phyloP scores from a whole-genome alignment of 2,888 invertebrate genomes.

The Himalopsyche kuldschensis region DNA sequence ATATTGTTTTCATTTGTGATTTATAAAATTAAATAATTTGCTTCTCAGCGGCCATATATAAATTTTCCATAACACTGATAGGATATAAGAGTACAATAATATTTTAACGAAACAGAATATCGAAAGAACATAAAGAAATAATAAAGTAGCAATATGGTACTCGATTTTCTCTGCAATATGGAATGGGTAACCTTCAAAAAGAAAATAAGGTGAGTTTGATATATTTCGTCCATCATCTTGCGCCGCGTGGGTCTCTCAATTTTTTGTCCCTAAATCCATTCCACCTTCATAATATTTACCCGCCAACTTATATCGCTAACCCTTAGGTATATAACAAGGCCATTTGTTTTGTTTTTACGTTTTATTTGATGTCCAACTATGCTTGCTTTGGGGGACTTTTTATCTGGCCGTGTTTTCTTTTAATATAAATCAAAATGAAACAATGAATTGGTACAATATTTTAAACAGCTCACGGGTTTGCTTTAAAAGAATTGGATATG shows the following conservation, averaged over 20 bases:
- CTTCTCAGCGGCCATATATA: too few species aligned
- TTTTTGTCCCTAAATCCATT: constrained; percentile 26
- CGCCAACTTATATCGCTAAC: constrained; percentile 9
- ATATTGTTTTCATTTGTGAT: too few species aligned
- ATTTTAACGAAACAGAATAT: background rate
- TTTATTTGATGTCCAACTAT: background rate
- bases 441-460: too few species aligned
- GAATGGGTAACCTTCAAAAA: background rate
- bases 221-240: constrained; percentile 23
- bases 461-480: too few species aligned
- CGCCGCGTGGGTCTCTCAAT: constrained; percentile 10
- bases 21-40: too few species aligned
- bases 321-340: constrained; percentile 23
- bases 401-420: background rate
- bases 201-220: constrained; percentile 29
- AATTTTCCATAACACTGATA: too few species aligned
- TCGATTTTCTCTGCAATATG: background rate
- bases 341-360: constrained; percentile 27
- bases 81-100: too few species aligned
- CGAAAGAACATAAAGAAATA: background rate
- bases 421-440: background rate
- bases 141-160: background rate
- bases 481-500: too few species aligned
- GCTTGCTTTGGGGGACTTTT: background rate
- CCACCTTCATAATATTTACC: constrained; percentile 27